Base-by-base conservation (phyloP, 1,140 invertebrate genomes). In the Reticulitermes speratus region DNA sequence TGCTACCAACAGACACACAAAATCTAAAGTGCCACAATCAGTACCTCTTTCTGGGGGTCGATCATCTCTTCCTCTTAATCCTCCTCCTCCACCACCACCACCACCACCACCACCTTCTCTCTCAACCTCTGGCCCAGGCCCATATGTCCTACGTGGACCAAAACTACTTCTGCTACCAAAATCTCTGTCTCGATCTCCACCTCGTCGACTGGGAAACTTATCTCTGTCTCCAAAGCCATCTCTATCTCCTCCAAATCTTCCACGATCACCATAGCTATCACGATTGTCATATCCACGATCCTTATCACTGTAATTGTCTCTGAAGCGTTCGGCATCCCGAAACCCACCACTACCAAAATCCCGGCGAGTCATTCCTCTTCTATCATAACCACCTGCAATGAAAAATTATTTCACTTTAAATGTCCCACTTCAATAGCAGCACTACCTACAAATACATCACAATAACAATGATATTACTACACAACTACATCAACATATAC, bases 281-380 rank as follows among this genome's bases (percentile, higher is more conserved):
- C 90, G 65, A 25, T 30, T 91, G 86, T 89, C 88, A 82, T 38
- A 86, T 19, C 85, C 84, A 84, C 84, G 84, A 32, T 84, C 84
- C 38, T 25, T 84, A 25, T 84, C 84, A 9, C 84, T 23, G 11
- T 65, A 91, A 81, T 21, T 88, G 19, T 89, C 89, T 30, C 90
- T 75, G n/a, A 65, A 65, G 16, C 59, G 88, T 48, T 88, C 89
- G 59, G 89, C 88, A 86, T 88, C 89, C 65, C 87, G 30, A 32
- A 86, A 86, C 86, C 91, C 90, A 30, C 90, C 90, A 44, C 91
- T 90, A 30, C 90, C 75, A 85, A 87, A 86, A 21, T 86, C 85
- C 21, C 85, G 85, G 45, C 84, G 84, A 84, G 45, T 14, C 45
- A 25, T 19, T 3, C 65, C 85, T 69, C 65, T 12, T n/a, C 85